phyloP scores from a whole-genome alignment of 2,113 vertebrate species.

The Triplophysa tibetana region DNA sequence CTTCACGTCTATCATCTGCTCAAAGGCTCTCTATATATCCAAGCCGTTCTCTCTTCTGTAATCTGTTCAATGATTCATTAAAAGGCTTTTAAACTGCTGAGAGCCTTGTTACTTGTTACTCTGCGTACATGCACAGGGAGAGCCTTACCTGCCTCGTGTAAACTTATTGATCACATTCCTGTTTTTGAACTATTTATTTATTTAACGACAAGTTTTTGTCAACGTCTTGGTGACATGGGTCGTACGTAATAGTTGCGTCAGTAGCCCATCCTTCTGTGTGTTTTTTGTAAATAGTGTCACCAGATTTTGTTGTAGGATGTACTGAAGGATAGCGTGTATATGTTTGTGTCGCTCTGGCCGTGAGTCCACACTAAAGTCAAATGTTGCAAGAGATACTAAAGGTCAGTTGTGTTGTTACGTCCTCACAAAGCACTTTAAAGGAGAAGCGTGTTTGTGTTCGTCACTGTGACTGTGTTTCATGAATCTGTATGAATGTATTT shows the following conservation, averaged over 20 bases:
- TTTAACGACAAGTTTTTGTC: not conserved
- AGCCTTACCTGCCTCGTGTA: constrained; percentile 11
- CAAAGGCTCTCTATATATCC: constrained; percentile 61
- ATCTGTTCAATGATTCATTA: constrained; percentile 68
- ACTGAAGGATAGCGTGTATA: not conserved
- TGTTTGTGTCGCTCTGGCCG: not conserved
- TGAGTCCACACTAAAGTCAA: not conserved
- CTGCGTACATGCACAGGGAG: constrained; percentile 1
- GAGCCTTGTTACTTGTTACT: constrained; percentile 64
- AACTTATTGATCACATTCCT: constrained; percentile 43
- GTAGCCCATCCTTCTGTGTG: constrained; percentile 15
- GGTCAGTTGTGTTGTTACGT: constrained; percentile 54
- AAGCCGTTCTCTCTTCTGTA: constrained; percentile 66
- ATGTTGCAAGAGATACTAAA: constrained; percentile 39
- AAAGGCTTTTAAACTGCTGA: constrained; percentile 66
- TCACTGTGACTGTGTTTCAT: constrained; percentile 58
- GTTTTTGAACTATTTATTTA: constrained; percentile 47
- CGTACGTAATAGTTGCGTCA: constrained; percentile 25
- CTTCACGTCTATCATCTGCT: constrained; percentile 62
- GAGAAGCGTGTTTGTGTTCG: constrained; percentile 41
- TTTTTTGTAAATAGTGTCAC: constrained; percentile 53
- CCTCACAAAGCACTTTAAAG: constrained; percentile 73
- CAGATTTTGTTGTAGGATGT: not conserved
- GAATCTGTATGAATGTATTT: constrained; percentile 59
- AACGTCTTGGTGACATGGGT: constrained; percentile 49